phyloP scores from a whole-genome alignment of 2,888 invertebrate species.

The Colostygia pectinataria region DNA sequence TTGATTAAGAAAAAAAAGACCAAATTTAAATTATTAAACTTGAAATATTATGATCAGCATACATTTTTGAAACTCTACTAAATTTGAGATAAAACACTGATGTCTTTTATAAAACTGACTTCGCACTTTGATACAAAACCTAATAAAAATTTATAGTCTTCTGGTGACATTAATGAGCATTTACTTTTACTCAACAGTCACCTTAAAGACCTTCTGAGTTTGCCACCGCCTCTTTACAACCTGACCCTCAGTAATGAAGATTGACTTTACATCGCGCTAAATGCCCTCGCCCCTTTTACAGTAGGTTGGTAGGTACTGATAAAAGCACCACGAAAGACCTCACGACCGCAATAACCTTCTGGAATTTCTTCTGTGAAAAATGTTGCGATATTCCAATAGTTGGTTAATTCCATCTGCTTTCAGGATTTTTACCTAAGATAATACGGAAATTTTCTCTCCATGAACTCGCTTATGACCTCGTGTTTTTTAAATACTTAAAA shows the following conservation, averaged over 20 bases:
- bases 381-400: neutral
- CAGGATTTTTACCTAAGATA: no score
- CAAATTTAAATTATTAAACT: no score
- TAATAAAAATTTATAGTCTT: slow-evolving; percentile 29
- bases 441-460: no score
- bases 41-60: no score
- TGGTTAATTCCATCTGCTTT: no score
- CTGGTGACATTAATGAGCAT: slow-evolving; percentile 28
- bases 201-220: slow-evolving; percentile 47
- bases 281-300: slow-evolving; percentile 34
- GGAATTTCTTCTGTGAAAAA: slow-evolving; percentile 8
- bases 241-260: slow-evolving; percentile 52
- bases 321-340: slow-evolving; percentile 30
- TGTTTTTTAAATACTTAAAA: no score
- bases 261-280: slow-evolving; percentile 54
- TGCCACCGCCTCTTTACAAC: slow-evolving; percentile 34
- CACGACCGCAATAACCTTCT: slow-evolving; percentile 13
- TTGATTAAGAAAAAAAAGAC: no score
- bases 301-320: slow-evolving; percentile 34
- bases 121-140: slow-evolving; percentile 15
- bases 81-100: slow-evolving; percentile 1
- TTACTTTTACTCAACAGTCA: slow-evolving; percentile 24
- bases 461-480: no score
- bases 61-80: neutral
- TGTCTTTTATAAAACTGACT: no score